Evolutionary conservation across 2,888 invertebrate genomes (phyloP), one percentile per base, ranked within the genome.

Genomic region (Pterostichus niger): DNA sequence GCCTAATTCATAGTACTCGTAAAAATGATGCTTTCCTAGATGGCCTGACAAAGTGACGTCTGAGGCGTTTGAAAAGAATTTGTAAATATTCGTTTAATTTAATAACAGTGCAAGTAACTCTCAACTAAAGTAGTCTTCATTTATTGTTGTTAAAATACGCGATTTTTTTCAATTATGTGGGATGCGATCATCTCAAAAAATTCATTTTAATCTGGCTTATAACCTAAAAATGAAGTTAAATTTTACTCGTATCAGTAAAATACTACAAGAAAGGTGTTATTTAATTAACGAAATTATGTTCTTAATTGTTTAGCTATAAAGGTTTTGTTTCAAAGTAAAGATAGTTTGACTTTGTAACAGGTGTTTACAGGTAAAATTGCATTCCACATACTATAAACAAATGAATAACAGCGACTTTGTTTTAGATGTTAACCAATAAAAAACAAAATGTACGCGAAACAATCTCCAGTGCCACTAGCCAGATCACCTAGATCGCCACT

Each of bases 31-130:
- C 82, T 82, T 40, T 52, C 33, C 49, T 82, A 82, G 82, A 68
- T 82, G 82, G 82, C 82, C 40, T 73, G 73, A 81, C 73, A 81
- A 82, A 75, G 24, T 82, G 82, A 82, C 82, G 46, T 61, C 59
- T 75, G 31, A 59, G 59, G 44, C 46, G 79, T 79, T 79, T 79
- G 49, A 79, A 79, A 68, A 31, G 64, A 61, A 64, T 46, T 40
- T 78, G 35, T 44, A 78, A 59, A 78, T 78, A 78, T 61, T 78
- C 52, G n/a, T 44, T 78, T 17, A 17, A 13, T 56, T 52, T 76
- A 35, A 71, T 44, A 44, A 44, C 17, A 71, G 17, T 71, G 68
- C 44, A 11, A 17, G 40, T 17, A 71, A 44, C 15, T 71, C 17
- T 9, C 44, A 17, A 10, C 15, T 6, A 71, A 44, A 44, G 13